Conservation (phyloP, 37 sponge, comb jelly and placozoan species). For the Hormiphora californensis region DNA sequence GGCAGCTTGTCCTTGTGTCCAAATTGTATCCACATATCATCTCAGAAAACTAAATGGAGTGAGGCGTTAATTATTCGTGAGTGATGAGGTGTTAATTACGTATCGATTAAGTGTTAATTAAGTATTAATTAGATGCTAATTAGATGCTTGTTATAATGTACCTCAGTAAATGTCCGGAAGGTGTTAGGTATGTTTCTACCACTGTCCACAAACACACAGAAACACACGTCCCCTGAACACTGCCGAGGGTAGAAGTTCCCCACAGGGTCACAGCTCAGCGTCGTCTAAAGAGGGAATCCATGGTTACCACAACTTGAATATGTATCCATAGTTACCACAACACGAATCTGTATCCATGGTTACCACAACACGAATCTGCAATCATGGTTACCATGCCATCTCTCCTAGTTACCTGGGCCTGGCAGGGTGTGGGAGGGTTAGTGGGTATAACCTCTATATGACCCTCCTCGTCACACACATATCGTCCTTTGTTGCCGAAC, state of each 20-base stretch:
- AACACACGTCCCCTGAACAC: not conserved
- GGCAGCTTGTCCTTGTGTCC: not conserved
- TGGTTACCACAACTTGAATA: no score
- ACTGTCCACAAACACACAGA: constrained; percentile 51
- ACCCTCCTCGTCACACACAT: constrained; percentile 46
- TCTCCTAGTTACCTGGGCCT: constrained; percentile 16
- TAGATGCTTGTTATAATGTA: not conserved
- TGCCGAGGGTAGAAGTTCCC: constrained; percentile 38
- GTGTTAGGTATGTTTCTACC: not conserved
- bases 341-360: no score
- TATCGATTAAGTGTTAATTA: no score
- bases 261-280: constrained; percentile 2
- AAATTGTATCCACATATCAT: no score
- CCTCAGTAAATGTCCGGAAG: not conserved
- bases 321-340: no score
- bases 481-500: constrained; percentile 9
- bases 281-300: not conserved
- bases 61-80: no score
- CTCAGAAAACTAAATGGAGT: no score
- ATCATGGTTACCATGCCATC: no score
- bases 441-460: constrained; percentile 24
- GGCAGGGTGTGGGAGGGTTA: constrained; percentile 16
- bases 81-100: no score
- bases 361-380: no score
- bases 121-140: no score